These are phyloP conservation scores for Lithophane semibrunnea DNA, from an alignment of 2,888 invertebrate species.

Conservation along the genomic window DNA sequence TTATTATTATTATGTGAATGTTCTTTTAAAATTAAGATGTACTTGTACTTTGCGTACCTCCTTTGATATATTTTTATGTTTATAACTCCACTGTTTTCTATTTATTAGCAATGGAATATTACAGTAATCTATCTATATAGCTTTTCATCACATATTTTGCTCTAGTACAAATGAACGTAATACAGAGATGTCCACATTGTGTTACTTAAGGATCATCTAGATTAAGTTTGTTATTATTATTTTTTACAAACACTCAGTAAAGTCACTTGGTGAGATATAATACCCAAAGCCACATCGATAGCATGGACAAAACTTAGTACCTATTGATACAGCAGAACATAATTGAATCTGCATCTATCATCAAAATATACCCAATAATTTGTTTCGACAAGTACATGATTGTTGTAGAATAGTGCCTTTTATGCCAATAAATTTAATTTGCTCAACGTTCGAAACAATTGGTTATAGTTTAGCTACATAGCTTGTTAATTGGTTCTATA, in stretches of 20 bases:
- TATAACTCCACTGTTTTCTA: slow-evolving; percentile 25
- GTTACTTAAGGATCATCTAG: slow-evolving; percentile 41
- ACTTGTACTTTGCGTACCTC: slow-evolving; percentile 15
- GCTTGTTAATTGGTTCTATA: slow-evolving; percentile 63
- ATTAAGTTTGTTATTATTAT: slow-evolving; percentile 30
- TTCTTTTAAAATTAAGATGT: slow-evolving; percentile 25
- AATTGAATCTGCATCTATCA: slow-evolving; percentile 10
- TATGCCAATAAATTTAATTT: slow-evolving; percentile 23
- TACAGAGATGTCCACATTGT: slow-evolving; percentile 37
- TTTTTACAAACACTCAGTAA: slow-evolving; percentile 3
- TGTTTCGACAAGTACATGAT: slow-evolving; percentile 34
- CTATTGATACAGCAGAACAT: slow-evolving; percentile 11
- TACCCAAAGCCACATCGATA: not conserved
- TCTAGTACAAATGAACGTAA: slow-evolving; percentile 61
- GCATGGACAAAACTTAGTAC: slow-evolving; percentile 15
- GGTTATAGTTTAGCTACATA: slow-evolving; percentile 29
- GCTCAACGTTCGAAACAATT: slow-evolving; percentile 15
- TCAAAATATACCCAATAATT: not conserved
- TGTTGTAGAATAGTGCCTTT: slow-evolving; percentile 56
- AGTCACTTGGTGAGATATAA: slow-evolving; percentile 13
- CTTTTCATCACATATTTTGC: slow-evolving; percentile 51
- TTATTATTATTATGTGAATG: slow-evolving; percentile 27
- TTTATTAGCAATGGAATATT: slow-evolving; percentile 32
- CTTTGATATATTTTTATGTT: slow-evolving; percentile 27
- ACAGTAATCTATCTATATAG: slow-evolving; percentile 28